phyloP scores from a whole-genome alignment of 2,797 vertebrate species.

The Argentina silus region DNA sequence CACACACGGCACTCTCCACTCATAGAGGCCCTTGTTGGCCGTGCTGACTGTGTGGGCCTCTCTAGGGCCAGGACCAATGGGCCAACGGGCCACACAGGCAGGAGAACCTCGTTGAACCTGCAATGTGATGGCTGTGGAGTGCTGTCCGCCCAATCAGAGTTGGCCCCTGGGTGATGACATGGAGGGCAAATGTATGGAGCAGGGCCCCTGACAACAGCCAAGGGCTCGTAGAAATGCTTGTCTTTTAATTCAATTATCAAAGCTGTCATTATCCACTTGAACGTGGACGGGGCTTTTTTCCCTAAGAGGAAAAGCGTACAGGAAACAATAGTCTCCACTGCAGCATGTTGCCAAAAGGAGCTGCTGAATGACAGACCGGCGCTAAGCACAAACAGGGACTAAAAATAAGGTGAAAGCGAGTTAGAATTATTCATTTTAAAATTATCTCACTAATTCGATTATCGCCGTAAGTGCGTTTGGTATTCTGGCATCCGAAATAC shows the following conservation, averaged over 20 bases:
- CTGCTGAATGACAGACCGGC: too few species aligned
- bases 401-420: too few species aligned
- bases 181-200: not conserved
- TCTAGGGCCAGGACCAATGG: not conserved
- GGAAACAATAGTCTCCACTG: not conserved
- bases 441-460: too few species aligned
- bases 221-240: not conserved
- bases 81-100: not conserved
- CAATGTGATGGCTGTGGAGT: not conserved
- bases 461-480: too few species aligned
- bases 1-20: not conserved
- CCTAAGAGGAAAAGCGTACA: not conserved
- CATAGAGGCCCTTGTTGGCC: not conserved
- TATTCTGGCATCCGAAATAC: too few species aligned
- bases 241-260: not conserved
- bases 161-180: not conserved
- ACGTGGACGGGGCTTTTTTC: not conserved
- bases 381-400: too few species aligned
- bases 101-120: not conserved
- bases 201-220: not conserved
- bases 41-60: not conserved
- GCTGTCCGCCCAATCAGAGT: not conserved
- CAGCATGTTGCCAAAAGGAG: too few species aligned
- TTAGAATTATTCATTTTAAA: too few species aligned
- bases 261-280: not conserved